Conservation (phyloP, 1,140 invertebrate species). For the Drosophila tsacasi region DNA sequence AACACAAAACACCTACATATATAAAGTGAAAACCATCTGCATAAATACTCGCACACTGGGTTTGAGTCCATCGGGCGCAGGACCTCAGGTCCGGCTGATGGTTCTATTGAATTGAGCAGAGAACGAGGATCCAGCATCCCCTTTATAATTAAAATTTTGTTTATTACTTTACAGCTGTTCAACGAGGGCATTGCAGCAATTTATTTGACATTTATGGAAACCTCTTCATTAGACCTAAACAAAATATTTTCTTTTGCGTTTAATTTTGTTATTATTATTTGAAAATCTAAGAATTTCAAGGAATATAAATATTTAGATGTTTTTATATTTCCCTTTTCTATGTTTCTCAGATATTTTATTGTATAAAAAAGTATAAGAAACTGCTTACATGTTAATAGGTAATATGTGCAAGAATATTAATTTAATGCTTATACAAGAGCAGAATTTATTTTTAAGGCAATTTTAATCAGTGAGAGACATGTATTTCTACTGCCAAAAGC, state of each 20-base stretch:
- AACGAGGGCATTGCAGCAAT: not conserved
- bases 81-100: conserved; percentile 30
- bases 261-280: not conserved
- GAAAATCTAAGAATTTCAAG: not conserved
- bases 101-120: conserved; percentile 6
- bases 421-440: not conserved
- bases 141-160: not conserved
- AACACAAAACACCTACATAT: conserved; percentile 36
- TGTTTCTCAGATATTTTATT: not conserved
- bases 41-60: conserved; percentile 59
- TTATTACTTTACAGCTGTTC: conserved; percentile 36
- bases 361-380: too few relatives aligned
- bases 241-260: conserved; percentile 26
- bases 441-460: not conserved
- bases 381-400: not conserved
- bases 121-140: not conserved
- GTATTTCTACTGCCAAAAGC: not conserved
- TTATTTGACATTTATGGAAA: conserved; percentile 33
- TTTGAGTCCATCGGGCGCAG: not conserved
- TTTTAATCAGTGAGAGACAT: not conserved
- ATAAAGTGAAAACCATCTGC: conserved; percentile 56
- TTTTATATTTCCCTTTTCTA: too few relatives aligned
- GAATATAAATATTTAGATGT: not conserved
- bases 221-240: conserved; percentile 26
- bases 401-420: not conserved